Percentiles rank a stretch among this genome's conserved stretches.
These are phyloP conservation scores for Fukomys damarensis DNA, from an alignment of 2,113 vertebrate species.

Conservation along the genomic window DNA sequence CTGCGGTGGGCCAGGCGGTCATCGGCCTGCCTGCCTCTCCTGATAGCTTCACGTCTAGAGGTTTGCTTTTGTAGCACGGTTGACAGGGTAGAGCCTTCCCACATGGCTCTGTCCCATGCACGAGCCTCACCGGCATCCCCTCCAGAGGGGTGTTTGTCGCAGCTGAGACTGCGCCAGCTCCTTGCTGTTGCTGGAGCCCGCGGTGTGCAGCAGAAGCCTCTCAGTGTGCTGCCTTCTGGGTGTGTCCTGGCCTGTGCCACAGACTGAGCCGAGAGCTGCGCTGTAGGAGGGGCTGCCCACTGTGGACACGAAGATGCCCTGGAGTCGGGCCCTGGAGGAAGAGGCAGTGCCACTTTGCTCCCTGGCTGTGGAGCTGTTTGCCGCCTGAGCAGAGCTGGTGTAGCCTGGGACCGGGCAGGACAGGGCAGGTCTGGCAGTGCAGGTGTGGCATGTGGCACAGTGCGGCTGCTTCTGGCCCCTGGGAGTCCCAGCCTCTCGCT, in stretches of 20 bases:
- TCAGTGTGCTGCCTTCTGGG: background rate
- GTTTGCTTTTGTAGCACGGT: background rate
- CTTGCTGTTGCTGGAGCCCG: background rate
- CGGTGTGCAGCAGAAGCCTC: background rate
- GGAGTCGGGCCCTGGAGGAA: background rate
- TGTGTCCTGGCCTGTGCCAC: background rate
- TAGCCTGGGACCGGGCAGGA: background rate
- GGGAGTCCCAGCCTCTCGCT: background rate
- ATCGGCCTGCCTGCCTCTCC: background rate
- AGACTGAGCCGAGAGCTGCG: background rate
- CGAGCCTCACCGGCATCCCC: background rate
- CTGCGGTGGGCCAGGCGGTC: background rate
- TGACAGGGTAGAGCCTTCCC: background rate
- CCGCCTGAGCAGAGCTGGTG: background rate
- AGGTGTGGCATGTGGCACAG: background rate
- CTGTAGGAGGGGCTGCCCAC: background rate
- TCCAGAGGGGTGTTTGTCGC: background rate
- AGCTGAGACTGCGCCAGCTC: background rate
- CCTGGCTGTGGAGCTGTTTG: background rate
- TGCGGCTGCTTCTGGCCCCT: background rate
- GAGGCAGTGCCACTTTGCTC: background rate
- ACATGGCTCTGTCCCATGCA: background rate
- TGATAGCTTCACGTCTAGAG: background rate
- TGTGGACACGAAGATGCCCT: rapidly evolving
- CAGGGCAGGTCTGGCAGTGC: background rate